Conservation (phyloP, 2,797 vertebrate species). For the Myotis daubentonii region DNA sequence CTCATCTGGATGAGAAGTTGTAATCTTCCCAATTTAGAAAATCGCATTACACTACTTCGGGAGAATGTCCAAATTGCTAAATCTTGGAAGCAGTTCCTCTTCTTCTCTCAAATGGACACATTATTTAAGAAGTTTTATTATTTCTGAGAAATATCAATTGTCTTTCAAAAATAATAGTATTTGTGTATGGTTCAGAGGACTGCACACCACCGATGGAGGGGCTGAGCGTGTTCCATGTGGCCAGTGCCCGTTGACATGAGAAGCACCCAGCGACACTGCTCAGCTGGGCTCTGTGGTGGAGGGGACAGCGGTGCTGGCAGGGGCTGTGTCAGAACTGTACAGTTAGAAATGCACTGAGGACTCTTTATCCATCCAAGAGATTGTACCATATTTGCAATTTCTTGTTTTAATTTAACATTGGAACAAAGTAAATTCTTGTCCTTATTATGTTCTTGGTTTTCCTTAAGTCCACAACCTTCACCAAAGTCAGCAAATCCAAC, state of each 20-base stretch:
- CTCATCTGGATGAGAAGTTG: constrained; percentile 13
- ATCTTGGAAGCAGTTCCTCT: constrained; percentile 40
- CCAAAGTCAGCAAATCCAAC: background rate
- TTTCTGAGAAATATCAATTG: constrained; percentile 23
- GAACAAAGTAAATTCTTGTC: background rate
- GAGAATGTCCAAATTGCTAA: constrained; percentile 58
- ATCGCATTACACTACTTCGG: background rate
- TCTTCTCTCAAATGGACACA: background rate
- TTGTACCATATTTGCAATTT: background rate
- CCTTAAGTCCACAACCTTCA: background rate
- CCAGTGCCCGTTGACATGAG: background rate
- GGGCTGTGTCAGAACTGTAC: rapidly evolving
- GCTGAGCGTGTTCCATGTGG: background rate
- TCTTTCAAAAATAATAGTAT: background rate
- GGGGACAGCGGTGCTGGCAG: background rate
- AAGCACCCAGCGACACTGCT: background rate
- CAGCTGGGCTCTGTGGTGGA: background rate
- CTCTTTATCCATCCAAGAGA: background rate
- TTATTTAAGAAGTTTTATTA: constrained; percentile 57
- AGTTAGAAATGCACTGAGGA: background rate
- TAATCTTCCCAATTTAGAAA: constrained; percentile 49
- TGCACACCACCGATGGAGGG: background rate
- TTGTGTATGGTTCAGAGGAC: background rate
- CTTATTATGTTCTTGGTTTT: background rate
- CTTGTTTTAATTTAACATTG: background rate